Conservation (phyloP, 53 echinoderm and acorn worm genomes). For the Arbacia lixula region DNA sequence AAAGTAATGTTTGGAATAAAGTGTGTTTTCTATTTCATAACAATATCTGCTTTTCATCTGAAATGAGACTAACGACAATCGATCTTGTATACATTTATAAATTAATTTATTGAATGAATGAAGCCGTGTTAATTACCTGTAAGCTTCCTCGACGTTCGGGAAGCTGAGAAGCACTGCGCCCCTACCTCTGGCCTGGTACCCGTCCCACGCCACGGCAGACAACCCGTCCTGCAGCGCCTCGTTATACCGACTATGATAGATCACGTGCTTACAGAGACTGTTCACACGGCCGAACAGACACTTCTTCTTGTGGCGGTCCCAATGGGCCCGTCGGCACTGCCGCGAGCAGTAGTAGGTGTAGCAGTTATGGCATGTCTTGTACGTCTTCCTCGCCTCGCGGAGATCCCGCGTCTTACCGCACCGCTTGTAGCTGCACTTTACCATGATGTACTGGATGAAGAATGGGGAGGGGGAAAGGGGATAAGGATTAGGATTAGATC, state of each 20-base stretch:
- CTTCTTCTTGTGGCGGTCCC: constrained; percentile 91
- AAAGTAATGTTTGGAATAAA: too few relatives aligned
- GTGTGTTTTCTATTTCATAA: too few relatives aligned
- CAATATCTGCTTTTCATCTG: too few relatives aligned
- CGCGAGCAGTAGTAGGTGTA: constrained; percentile 99
- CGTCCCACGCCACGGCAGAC: constrained; percentile 81
- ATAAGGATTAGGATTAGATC: too few relatives aligned
- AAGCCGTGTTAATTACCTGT: too few relatives aligned
- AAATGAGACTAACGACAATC: too few relatives aligned
- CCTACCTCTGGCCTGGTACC: constrained; percentile 76
- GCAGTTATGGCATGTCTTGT: constrained; percentile 97
- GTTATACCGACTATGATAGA: constrained; percentile 90
- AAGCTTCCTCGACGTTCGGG: constrained; percentile 75
- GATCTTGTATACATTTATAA: too few relatives aligned
- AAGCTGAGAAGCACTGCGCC: constrained; percentile 83
- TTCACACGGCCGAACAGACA: constrained; percentile 87
- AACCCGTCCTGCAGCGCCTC: constrained; percentile 72
- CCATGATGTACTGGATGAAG: constrained; percentile 57
- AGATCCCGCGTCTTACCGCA: constrained; percentile 79
- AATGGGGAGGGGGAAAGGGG: not conserved
- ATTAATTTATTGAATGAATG: too few relatives aligned
- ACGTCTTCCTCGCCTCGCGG: constrained; percentile 77
- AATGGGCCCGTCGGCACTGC: constrained; percentile 78
- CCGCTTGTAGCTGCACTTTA: constrained; percentile 85
- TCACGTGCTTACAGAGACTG: constrained; percentile 89